Conservation (phyloP, 2,888 invertebrate genomes). For the Patella pellucida region DNA sequence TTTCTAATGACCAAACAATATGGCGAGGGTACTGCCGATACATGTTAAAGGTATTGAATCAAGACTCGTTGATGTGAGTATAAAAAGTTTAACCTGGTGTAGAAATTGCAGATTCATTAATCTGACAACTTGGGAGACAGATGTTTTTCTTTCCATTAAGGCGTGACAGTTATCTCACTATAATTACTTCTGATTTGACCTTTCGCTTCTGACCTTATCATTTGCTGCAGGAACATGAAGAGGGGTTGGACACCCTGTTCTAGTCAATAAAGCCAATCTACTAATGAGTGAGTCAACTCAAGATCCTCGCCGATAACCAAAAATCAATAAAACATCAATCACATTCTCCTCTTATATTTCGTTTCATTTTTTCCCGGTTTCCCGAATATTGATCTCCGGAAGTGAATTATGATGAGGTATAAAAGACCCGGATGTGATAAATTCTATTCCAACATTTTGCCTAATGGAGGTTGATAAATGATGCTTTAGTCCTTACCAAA, state of each 20-base stretch:
- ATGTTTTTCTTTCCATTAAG: constrained; percentile 4
- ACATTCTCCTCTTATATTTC: background rate
- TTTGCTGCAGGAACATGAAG: background rate
- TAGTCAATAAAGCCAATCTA: constrained; percentile 1
- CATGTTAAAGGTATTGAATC: too few species aligned
- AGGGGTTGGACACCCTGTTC: background rate
- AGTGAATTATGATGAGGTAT: too few species aligned
- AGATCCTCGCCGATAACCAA: background rate
- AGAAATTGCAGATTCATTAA: too few species aligned
- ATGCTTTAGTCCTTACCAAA: too few species aligned
- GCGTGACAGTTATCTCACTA: background rate
- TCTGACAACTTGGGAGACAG: background rate
- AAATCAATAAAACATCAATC: background rate
- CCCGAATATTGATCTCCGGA: too few species aligned
- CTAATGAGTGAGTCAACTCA: background rate
- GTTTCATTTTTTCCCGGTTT: too few species aligned
- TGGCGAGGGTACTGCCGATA: too few species aligned
- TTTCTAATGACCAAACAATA: background rate
- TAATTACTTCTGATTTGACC: background rate
- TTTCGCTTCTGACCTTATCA: background rate
- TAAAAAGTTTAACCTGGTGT: too few species aligned
- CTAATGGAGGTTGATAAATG: too few species aligned
- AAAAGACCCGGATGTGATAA: too few species aligned
- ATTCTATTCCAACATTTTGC: too few species aligned
- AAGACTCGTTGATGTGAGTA: too few species aligned